A percentile compares a stretch with the other conserved stretches of the same genome.
These are phyloP conservation scores for Paracanthobrama guichenoti DNA, from an alignment of 2,113 vertebrate species.

Conservation along the genomic window DNA sequence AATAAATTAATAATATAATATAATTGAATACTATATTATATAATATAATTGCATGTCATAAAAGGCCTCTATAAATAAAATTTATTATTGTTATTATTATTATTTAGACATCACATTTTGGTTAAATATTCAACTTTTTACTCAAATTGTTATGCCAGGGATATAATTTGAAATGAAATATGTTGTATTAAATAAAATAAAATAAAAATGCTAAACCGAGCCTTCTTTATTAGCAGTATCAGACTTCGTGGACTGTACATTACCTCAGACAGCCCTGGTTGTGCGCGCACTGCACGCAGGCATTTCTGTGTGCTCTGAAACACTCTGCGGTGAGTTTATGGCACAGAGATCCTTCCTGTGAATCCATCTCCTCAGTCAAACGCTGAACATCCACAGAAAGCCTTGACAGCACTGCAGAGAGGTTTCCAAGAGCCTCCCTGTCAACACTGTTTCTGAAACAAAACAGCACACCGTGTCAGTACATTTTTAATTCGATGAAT, in stretches of 20 bases:
- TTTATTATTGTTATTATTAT: too few species aligned
- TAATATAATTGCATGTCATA: not conserved
- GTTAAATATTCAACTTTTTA: not conserved
- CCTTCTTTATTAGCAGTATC: not conserved
- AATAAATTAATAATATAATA: too few species aligned
- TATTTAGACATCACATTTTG: not conserved
- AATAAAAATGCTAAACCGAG: not conserved
- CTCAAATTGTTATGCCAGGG: not conserved
- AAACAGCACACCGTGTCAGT: not conserved
- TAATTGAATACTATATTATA: not conserved
- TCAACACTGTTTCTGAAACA: slow-evolving; percentile 51
- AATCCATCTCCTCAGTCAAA: slow-evolving; percentile 16
- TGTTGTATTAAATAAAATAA: not conserved
- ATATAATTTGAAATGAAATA: not conserved
- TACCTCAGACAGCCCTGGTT: slow-evolving; percentile 89
- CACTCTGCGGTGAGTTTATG: slow-evolving; percentile 84
- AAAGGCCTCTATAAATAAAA: too few species aligned
- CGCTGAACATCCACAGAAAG: slow-evolving; percentile 61
- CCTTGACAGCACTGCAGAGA: slow-evolving; percentile 62
- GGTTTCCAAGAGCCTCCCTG: slow-evolving; percentile 47
- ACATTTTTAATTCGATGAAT: not conserved
- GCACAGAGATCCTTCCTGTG: slow-evolving; percentile 48
- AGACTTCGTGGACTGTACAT: not conserved
- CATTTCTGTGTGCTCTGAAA: slow-evolving; percentile 91
- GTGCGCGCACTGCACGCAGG: slow-evolving; percentile 82